Base-by-base conservation (phyloP, 2,888 invertebrate genomes). In the Ennomos quercinarius region DNA sequence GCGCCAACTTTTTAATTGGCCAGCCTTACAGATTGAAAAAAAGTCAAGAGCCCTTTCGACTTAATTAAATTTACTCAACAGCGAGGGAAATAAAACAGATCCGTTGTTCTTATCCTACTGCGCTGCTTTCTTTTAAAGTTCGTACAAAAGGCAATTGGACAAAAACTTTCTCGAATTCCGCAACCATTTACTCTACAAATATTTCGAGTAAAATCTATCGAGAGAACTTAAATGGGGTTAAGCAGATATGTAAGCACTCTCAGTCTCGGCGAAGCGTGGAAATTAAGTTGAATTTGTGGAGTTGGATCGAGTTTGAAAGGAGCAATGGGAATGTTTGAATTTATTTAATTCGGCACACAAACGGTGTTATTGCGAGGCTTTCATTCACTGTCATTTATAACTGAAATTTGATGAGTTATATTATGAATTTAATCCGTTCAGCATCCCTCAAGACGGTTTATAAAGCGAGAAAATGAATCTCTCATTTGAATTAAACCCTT, bases 1-100 rank as follows among this genome's bases (percentile, higher is more conserved):
- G 76, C 82, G 70, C 78, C 78, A 87, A 88, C 86, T 87, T 89
- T 89, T 89, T 89, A 89, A 89, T 87, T 89, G 88, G 87, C 88
- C 78, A 75, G 77, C 77, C 77, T 79, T 80, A 82, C 81, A 80
- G 83, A 87, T 85, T 85, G 84, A 84, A 87, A 87, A n/a, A 85
- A 84, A 83, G 72, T 84, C 78, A 78, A 87, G 84, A 75, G 81
- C 77, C 83, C 81, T 84, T 86, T 80, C 67, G 76, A 80, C 78
- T 86, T 88, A 86, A 89, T 89, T 88, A 87, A 87, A 86, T 86
- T 84, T 83, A 84, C 83, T 83, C 84, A 84, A 80, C 80, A 81
- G 76, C 74, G 73, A 74, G 70, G 77, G 73, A 76, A 83, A 81
- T 76, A 81, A 80, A 82, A 80, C 71, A 76, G 75, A 80, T 73